Evolutionary conservation across 2,888 invertebrate genomes (phyloP).

Genomic region (Scaptomyza polygonia): DNA sequence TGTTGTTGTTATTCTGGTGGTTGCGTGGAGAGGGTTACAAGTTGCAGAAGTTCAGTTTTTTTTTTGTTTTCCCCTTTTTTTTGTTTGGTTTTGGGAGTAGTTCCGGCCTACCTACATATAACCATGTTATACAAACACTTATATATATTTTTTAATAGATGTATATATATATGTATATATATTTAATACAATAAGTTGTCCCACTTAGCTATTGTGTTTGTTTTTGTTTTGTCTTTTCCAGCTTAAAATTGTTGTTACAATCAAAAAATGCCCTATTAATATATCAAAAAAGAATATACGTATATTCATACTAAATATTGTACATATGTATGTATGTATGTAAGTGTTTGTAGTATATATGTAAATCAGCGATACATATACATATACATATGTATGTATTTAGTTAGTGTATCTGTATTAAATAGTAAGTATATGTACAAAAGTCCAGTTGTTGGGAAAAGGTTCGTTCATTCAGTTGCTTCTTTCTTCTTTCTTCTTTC

Average conservation of each 20-base stretch:
- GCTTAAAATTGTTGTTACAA: slow-evolving; percentile 55
- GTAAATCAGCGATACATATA: slow-evolving; percentile 13
- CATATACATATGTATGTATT: slow-evolving; percentile 19
- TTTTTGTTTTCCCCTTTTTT: background rate
- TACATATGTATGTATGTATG: slow-evolving; percentile 33
- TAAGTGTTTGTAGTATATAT: slow-evolving; percentile 17
- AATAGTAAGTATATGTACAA: slow-evolving; percentile 47
- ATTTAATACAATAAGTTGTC: slow-evolving; percentile 57
- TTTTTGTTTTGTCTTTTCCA: slow-evolving; percentile 26
- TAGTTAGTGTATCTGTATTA: slow-evolving; percentile 33
- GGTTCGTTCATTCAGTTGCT: slow-evolving; percentile 23
- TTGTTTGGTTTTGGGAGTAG: slow-evolving; percentile 9
- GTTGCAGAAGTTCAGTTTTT: background rate
- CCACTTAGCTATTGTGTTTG: slow-evolving; percentile 19
- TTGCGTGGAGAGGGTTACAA: background rate
- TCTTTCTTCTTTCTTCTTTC: slow-evolving; percentile 9
- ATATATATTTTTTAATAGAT: slow-evolving; percentile 5
- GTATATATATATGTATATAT: slow-evolving; percentile 29
- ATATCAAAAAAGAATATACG: slow-evolving; percentile 55
- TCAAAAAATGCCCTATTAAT: slow-evolving; percentile 50
- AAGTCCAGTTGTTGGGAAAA: slow-evolving; percentile 46
- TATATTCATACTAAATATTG: slow-evolving; percentile 52
- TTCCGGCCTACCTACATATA: slow-evolving; percentile 31
- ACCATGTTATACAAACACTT: background rate
- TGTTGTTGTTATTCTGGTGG: background rate